Base-by-base conservation (phyloP, 2,888 invertebrate species). In the Parnassius mnemosyne region DNA sequence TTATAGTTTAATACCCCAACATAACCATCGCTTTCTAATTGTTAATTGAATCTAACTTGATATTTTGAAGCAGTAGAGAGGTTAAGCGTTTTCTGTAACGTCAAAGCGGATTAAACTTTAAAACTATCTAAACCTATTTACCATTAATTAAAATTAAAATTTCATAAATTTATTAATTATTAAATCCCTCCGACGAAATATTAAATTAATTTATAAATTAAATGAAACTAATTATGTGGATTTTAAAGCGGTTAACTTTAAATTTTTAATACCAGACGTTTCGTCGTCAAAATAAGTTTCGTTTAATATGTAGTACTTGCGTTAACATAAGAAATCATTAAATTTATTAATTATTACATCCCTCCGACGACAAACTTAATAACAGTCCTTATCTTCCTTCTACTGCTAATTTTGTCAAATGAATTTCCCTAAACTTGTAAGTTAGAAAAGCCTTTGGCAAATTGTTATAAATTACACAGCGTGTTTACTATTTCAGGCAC, bases 401-500 rank as follows among this genome's bases (percentile, higher is more conserved):
- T 13, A 49, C 69, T 65, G 61, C 66, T 65, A 60, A 60, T 43
- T 54, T 58, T 60, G 63, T 63, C 60, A 60, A 52, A 59, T 47
- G 59, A 58, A 63, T 59, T 69, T 61, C 50, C 60, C 54, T 66
- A 59, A 59, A 55, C 57, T 65, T 56, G 60, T 53, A 63, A 63
- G 60, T 63, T 63, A 57, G 53, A 11, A 11, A 49, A 66, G 57
- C 63, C 66, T 66, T 67, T 68, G 69, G 68, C 70, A 74, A 77
- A 77, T 75, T 73, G 69, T 66, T 75, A 78, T 83, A 83, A 82
- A 83, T 83, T 81, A 75, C 71, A 69, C 72, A 70, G 70, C 75
- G 71, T 75, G 76, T 77, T 75, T 72, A 77, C 79, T 79, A 79
- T 79, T 79, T 78, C 78, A 75, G 73, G 76, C 78, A 77, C 79